Evolutionary conservation across 2,113 vertebrate genomes (phyloP).

Genomic region (Ovis aries): DNA sequence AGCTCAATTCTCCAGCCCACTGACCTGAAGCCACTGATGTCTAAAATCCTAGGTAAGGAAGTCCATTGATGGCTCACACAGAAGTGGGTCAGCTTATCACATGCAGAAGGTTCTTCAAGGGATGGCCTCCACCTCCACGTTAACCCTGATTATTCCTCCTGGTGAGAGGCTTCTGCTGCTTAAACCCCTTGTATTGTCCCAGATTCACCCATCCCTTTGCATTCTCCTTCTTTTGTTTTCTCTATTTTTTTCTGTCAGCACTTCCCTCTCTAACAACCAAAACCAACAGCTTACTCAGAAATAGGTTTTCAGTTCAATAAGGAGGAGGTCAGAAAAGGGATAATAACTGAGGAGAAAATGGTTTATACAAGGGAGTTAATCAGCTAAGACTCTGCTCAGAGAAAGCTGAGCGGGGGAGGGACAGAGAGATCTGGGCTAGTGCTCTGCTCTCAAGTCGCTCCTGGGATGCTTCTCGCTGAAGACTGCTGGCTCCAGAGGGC

Average conservation of each 20-base stretch:
- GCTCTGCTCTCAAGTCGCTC: neutral
- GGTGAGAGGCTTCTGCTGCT: neutral
- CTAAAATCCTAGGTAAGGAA: conserved; percentile 32
- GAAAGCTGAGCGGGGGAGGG: neutral
- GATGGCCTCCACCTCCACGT: neutral
- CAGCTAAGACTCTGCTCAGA: neutral
- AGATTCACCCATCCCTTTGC: neutral
- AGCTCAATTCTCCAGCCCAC: conserved; percentile 46
- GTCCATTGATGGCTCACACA: neutral
- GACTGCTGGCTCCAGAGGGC: neutral
- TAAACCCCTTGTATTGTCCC: neutral
- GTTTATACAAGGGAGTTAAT: neutral
- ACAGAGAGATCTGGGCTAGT: neutral
- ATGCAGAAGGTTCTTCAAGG: neutral
- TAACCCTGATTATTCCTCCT: neutral
- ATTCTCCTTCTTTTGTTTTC: neutral
- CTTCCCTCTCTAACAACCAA: neutral
- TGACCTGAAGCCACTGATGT: conserved; percentile 22
- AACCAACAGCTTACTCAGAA: neutral
- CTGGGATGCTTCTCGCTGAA: neutral
- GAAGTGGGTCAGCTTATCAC: neutral
- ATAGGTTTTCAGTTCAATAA: neutral
- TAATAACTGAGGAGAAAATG: neutral
- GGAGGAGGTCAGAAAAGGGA: neutral
- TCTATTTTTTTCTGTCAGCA: neutral